Base-by-base conservation (phyloP, 2,113 vertebrate genomes). In the Gambusia affinis region DNA sequence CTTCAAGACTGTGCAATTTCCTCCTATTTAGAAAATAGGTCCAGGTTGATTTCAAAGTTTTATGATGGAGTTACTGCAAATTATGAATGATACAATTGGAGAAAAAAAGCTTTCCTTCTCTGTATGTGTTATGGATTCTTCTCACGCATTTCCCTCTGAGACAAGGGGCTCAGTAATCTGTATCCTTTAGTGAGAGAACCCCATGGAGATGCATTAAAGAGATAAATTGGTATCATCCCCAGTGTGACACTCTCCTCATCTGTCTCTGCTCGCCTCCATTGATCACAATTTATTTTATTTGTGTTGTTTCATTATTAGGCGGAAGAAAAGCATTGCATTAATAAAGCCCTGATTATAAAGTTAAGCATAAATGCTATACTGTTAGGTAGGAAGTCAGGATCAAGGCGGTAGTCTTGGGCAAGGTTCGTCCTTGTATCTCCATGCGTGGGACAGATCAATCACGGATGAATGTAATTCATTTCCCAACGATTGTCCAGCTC, bases 231-330 rank as follows among this genome's bases (percentile, higher is more conserved):
- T 93, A 93, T 94, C 92, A 94, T 94, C 93, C 91, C 85, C 91
- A 82, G 83, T 87, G 92, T 94, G 94, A 95, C 94, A 94, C 92
- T 93, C 92, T 94, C 92, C 93, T 95, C 95, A 93, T 95, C 93
- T 92, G 94, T 95, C 95, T 94, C 85, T 93, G 92, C 92, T 93
- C 71, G 84, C 92, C 89, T 90, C 89, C 92, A 95, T 95, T 95
- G 95, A 95, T 95, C 95, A 95, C 92, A 92, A 93, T 95, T 95
- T 94, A 94, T 94, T 94, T 94, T 94, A 94, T 94, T 95, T 95
- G 92, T 93, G 92, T 94, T 94, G 92, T 91, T 91, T 92, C 91
- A 91, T 95, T 95, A 94, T 94, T 95, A 94, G 92, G 88, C 81
- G 85, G 92, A 94, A 94, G 90, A 92, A 88, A 93, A 92, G 91